A percentile compares a stretch with the other conserved stretches of the same genome.
These are phyloP conservation scores for Mus caroli DNA, from an alignment of 2,797 vertebrate genomes.

Conservation along the genomic window DNA sequence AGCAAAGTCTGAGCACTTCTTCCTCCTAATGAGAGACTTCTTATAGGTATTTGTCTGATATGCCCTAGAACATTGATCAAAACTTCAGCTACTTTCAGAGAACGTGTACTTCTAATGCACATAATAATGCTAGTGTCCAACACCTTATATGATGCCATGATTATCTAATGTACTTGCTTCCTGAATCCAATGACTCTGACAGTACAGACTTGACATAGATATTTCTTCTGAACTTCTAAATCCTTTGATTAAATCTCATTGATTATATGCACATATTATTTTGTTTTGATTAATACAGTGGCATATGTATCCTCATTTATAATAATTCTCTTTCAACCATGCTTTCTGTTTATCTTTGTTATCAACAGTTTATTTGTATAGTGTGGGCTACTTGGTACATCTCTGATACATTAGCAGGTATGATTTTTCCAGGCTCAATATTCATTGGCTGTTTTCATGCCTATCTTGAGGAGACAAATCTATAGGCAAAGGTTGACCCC, in stretches of 20 bases:
- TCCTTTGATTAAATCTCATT: slow-evolving; percentile 6
- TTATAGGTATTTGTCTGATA: slow-evolving; percentile 38
- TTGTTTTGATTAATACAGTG: slow-evolving; percentile 26
- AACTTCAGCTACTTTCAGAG: slow-evolving; percentile 53
- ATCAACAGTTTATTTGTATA: not conserved
- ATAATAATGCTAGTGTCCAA: not conserved
- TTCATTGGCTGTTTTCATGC: slow-evolving; percentile 50
- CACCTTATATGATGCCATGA: not conserved
- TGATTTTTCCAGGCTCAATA: not conserved
- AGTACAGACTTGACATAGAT: not conserved
- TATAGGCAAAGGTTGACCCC: slow-evolving; percentile 19
- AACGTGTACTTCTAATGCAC: not conserved
- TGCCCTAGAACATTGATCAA: slow-evolving; percentile 22
- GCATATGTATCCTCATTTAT: not conserved
- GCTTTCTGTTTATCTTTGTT: slow-evolving; percentile 44
- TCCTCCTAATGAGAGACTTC: slow-evolving; percentile 2
- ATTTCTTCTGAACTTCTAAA: slow-evolving; percentile 13
- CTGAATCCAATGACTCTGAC: not conserved
- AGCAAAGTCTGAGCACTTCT: not conserved
- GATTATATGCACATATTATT: slow-evolving; percentile 28
- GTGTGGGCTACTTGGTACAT: slow-evolving; percentile 27
- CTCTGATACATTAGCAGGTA: slow-evolving; percentile 62
- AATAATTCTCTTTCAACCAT: slow-evolving; percentile 9
- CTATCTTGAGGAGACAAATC: not conserved
- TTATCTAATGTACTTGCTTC: slow-evolving; percentile 32